These are phyloP conservation scores for Drosophila demipolita DNA, from an alignment of 2,888 invertebrate genomes.

Conservation along the genomic window DNA sequence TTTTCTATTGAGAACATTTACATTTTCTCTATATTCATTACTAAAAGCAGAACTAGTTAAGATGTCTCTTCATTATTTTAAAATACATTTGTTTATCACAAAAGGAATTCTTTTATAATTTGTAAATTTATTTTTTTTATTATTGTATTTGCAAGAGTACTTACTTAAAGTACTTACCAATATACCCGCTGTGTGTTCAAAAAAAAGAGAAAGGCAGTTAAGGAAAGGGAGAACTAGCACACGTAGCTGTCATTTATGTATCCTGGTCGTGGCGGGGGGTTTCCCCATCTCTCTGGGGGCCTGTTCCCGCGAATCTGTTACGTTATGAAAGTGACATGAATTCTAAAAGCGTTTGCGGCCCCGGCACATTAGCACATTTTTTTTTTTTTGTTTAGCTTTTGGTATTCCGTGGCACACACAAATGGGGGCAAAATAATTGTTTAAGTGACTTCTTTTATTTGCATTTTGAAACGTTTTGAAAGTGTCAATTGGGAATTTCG, in stretches of 20 bases:
- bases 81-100: neutral
- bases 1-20: neutral
- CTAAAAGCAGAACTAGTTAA: neutral
- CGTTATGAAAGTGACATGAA: conserved; percentile 80
- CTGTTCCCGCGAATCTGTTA: conserved; percentile 62
- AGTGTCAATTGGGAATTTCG: conserved; percentile 56
- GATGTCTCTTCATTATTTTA: neutral
- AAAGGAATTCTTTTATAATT: neutral
- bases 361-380: conserved; percentile 64
- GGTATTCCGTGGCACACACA: conserved; percentile 48
- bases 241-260: conserved; percentile 70
- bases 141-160: neutral
- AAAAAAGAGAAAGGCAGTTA: conserved; percentile 5
- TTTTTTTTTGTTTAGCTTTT: conserved; percentile 4
- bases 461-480: conserved; percentile 65
- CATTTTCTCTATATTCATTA: no score
- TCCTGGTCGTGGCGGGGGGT: conserved; percentile 6
- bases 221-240: conserved; percentile 37
- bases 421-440: conserved; percentile 70
- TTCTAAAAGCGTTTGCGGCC: conserved; percentile 77
- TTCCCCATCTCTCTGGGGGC: conserved; percentile 52
- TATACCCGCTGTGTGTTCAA: neutral
- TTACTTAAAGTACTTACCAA: neutral
- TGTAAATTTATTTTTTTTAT: neutral
- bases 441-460: conserved; percentile 80